Conservation (phyloP, 2,113 vertebrate genomes). For the Oreochromis spilurus region DNA sequence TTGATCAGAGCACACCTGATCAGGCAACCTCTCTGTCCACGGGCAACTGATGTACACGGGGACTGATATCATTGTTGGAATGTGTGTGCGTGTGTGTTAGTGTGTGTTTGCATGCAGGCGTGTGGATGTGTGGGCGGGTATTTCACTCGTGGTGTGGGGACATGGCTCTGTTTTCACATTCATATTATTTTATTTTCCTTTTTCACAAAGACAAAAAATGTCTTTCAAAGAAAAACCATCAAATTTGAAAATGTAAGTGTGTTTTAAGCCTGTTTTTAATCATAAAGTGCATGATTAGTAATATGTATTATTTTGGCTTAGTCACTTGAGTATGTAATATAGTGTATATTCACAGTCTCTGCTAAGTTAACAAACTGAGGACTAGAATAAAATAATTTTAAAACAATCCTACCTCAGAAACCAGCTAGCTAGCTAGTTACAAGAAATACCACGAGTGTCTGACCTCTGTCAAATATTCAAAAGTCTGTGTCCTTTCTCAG, state of each 20-base stretch:
- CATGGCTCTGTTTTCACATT: not conserved
- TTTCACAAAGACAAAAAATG: not conserved
- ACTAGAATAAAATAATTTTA: not conserved
- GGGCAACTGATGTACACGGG: constrained; percentile 23
- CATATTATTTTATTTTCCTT: not conserved
- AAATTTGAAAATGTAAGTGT: not conserved
- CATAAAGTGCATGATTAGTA: not conserved
- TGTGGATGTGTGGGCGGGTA: not conserved
- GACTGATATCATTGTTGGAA: constrained; percentile 31
- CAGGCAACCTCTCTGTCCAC: constrained; percentile 19
- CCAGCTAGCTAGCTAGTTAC: not conserved
- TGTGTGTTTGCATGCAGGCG: not conserved
- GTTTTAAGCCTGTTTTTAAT: not conserved
- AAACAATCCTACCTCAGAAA: not conserved
- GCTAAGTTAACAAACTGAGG: not conserved
- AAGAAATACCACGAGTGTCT: not conserved
- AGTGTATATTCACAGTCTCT: not conserved
- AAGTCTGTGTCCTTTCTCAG: not conserved
- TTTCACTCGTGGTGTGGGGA: not conserved
- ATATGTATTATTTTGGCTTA: not conserved
- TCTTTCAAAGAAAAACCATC: not conserved
- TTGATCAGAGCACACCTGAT: constrained; percentile 9
- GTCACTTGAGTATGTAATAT: not conserved
- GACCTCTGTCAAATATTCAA: not conserved
- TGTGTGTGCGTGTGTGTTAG: constrained; percentile 20